Conservation (phyloP, 2,888 invertebrate species). For the Nomada lathburiana region DNA sequence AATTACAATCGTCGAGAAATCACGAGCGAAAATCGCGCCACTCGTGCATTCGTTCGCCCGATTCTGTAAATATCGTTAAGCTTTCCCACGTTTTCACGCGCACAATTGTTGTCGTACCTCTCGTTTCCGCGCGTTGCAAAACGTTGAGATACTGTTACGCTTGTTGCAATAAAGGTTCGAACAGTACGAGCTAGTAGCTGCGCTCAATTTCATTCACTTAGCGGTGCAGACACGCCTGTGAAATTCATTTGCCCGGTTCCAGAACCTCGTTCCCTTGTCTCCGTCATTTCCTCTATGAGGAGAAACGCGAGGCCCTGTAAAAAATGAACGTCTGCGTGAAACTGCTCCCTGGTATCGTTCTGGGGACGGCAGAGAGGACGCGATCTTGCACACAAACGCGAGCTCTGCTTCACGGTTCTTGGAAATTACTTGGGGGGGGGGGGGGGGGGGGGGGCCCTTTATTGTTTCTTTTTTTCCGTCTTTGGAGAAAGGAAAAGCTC, state of each 20-base stretch:
- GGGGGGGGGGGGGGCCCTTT: no score
- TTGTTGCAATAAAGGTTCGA: constrained; percentile 39
- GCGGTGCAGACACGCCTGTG: neutral
- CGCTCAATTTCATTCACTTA: constrained; percentile 45
- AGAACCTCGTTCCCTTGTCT: constrained; percentile 6
- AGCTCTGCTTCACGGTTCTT: neutral
- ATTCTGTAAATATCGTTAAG: constrained; percentile 8
- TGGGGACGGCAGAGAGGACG: neutral
- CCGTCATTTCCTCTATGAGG: constrained; percentile 31
- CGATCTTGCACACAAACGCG: neutral
- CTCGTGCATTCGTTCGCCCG: neutral
- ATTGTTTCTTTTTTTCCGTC: no score
- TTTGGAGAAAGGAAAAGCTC: no score
- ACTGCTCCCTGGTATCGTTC: constrained; percentile 8
- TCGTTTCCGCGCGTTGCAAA: neutral
- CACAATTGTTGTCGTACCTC: neutral
- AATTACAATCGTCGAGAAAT: neutral
- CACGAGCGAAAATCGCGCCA: neutral
- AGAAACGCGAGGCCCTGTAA: constrained; percentile 34
- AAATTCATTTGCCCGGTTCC: constrained; percentile 45
- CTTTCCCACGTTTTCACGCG: neutral
- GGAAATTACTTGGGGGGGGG: neutral
- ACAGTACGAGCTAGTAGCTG: neutral
- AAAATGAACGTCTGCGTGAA: constrained; percentile 40
- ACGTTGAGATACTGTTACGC: constrained; percentile 7